Evolutionary conservation across 2,797 vertebrate genomes (phyloP), one percentile per base, ranked within the genome.

Genomic region (Gymnothorax javanicus): DNA sequence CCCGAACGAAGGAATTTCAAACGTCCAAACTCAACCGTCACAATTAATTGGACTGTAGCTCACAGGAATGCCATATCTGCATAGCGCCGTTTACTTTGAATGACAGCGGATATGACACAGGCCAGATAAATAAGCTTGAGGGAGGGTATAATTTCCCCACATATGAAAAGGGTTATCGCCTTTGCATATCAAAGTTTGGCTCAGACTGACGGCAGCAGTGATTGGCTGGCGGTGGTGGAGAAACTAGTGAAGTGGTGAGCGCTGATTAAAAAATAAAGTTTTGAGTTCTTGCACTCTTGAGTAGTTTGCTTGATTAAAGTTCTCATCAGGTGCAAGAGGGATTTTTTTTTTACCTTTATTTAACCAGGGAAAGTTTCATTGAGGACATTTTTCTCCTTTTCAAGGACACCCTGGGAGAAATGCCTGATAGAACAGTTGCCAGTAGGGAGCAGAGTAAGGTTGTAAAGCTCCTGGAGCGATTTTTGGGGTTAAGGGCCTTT

Each of bases 41-140:
- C 56, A 75, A 43, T 85, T 73, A 84, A 77, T 87, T 77, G 58
- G 67, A 43, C 23, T n/a, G 69, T 23, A 75, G 15, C 82, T 60
- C 82, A 20, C 69, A 20, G 57, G n/a, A 23, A 54, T 25, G 50
- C 57, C 11, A 59, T 75, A 69, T 54, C 69, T 60, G 82, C 57
- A 6, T 75, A 75, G 54, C 7, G 54, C 82, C 57, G 59, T 84
- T 75, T 84, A 77, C 86, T 52, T 56, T 75, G 82, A 87, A 69
- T 84, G 86, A 58, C 67, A 62, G 62, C 69, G 60, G 86, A 87
- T 84, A 87, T 87, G 59, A 77, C 64, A 87, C 23, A 2, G 64
- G 73, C 33, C 33, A 17, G 2, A 15, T 43, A 50, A 84, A 84
- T 50, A 60, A 23, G 67, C 11, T 82, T 12, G 86, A 84, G 62